Conservation (phyloP, 2,797 vertebrate species). For the Oryzias sinensis region DNA sequence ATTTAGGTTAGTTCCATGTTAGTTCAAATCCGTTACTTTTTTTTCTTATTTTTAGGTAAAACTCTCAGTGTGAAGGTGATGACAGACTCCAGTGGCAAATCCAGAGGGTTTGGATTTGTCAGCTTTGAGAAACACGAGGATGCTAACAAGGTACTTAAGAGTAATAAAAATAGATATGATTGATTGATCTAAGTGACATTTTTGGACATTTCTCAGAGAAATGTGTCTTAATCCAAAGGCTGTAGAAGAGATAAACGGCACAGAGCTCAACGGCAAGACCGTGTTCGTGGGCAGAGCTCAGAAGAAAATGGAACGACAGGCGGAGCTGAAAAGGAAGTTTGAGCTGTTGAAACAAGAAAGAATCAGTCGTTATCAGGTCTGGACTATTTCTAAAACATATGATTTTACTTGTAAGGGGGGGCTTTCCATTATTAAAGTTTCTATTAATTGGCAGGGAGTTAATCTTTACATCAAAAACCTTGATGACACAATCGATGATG, state of each 20-base stretch:
- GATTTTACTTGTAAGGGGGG: background rate
- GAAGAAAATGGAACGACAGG: constrained; percentile 97
- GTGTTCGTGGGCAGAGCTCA: constrained; percentile 97
- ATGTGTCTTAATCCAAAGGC: constrained; percentile 75
- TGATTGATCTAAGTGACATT: background rate
- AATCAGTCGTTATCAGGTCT: constrained; percentile 97
- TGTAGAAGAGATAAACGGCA: constrained; percentile 97
- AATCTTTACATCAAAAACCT: constrained; percentile 99
- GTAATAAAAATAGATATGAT: constrained; percentile 1
- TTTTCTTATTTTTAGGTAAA: constrained; percentile 83
- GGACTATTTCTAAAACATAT: background rate
- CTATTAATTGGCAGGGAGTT: constrained; percentile 84
- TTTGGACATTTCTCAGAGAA: constrained; percentile 11
- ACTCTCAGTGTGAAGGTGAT: constrained; percentile 98
- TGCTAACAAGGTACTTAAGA: constrained; percentile 88
- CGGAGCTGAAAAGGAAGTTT: constrained; percentile 94
- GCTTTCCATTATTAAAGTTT: background rate
- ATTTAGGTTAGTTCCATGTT: background rate
- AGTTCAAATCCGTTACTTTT: too few species aligned
- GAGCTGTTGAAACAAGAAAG: constrained; percentile 96
- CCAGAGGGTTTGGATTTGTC: constrained; percentile 97
- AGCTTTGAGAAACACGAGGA: constrained; percentile 99
- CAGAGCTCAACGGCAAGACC: constrained; percentile 90
- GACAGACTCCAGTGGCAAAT: constrained; percentile 94
- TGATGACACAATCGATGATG: constrained; percentile 98